Conservation (phyloP, 2,888 invertebrate genomes). For the Lacanobia oleracea region DNA sequence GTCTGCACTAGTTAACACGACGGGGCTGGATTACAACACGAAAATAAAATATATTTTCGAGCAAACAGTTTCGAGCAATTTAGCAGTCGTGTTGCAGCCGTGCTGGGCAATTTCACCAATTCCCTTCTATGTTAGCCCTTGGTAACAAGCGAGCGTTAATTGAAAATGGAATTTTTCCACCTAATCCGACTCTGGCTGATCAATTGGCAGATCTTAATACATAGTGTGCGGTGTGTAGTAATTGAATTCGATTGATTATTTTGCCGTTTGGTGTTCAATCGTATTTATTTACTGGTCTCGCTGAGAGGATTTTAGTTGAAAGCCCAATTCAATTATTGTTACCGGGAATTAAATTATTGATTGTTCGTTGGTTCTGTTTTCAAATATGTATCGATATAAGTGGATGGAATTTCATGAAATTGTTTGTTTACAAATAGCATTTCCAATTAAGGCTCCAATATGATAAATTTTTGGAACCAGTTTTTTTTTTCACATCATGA, state of each 20-base stretch:
- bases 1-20: slow-evolving; percentile 79
- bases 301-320: slow-evolving; percentile 13
- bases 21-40: slow-evolving; percentile 75
- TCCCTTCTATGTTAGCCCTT: slow-evolving; percentile 72
- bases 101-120: slow-evolving; percentile 76
- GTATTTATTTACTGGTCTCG: slow-evolving; percentile 16
- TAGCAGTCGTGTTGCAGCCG: slow-evolving; percentile 76
- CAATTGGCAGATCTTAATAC: slow-evolving; percentile 69
- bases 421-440: slow-evolving; percentile 8
- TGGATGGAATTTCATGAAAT: slow-evolving; percentile 4
- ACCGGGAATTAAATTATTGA: slow-evolving; percentile 14
- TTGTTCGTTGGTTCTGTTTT: not conserved
- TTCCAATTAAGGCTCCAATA: not conserved
- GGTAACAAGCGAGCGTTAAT: slow-evolving; percentile 86
- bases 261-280: slow-evolving; percentile 8
- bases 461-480: not conserved
- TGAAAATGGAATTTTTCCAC: slow-evolving; percentile 86
- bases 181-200: slow-evolving; percentile 74
- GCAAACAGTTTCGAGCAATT: slow-evolving; percentile 78
- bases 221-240: slow-evolving; percentile 44
- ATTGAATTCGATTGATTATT: slow-evolving; percentile 54
- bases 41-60: slow-evolving; percentile 80
- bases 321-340: slow-evolving; percentile 21
- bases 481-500: not conserved
- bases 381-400: slow-evolving; percentile 8